These are phyloP conservation scores for Ardeotis arabs DNA, from an alignment of 2,113 vertebrate species.

Conservation along the genomic window DNA sequence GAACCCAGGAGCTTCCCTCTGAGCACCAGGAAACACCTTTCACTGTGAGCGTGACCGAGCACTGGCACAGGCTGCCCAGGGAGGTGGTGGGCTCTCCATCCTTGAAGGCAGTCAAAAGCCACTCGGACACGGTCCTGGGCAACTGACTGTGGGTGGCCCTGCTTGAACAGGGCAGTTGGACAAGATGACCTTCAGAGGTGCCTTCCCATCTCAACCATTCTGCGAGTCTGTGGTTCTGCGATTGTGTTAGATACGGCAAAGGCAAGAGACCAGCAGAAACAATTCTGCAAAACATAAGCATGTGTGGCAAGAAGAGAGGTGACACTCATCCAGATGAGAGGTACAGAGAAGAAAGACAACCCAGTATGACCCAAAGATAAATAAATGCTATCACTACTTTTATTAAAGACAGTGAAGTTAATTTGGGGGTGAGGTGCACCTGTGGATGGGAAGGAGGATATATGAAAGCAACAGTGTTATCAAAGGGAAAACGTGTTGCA, in stretches of 20 bases:
- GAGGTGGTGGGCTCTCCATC: not conserved
- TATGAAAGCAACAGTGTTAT: not conserved
- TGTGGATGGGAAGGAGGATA: not conserved
- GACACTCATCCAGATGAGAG: not conserved
- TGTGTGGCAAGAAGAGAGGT: not conserved
- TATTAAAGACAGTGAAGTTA: not conserved
- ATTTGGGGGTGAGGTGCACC: not conserved
- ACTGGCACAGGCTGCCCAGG: not conserved
- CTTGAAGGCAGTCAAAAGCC: not conserved
- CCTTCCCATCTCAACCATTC: not conserved
- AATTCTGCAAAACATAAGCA: not conserved
- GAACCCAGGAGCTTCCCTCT: not conserved
- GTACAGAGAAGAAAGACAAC: not conserved
- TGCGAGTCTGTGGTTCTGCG: not conserved
- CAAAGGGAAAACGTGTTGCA: not conserved
- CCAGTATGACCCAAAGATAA: not conserved
- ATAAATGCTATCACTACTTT: not conserved
- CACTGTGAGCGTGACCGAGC: not conserved
- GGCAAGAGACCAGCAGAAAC: not conserved
- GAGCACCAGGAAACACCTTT: not conserved
- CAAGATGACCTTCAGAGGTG: not conserved
- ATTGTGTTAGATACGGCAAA: not conserved
- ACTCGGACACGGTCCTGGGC: not conserved
- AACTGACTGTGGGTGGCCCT: not conserved
- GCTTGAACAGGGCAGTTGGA: not conserved